Evolutionary conservation across 2,113 vertebrate genomes (phyloP), one percentile per base, ranked within the genome.

Genomic region (Ailuropoda melanoleuca): DNA sequence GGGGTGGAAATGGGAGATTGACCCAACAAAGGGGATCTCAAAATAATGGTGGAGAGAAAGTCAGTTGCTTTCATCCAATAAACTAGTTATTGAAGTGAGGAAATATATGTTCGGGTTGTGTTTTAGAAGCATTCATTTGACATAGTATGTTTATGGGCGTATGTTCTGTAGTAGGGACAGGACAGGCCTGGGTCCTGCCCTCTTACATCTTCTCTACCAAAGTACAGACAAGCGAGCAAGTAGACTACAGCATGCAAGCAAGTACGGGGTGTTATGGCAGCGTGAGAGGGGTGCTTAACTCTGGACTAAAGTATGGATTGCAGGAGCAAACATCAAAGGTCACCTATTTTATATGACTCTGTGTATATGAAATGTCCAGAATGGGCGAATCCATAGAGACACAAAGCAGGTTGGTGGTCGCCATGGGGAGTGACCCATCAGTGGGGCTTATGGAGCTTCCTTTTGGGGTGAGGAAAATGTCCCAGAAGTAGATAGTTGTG

Each of bases 121-220:
- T 86, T 96, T 93, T 60, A 81, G 29, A 80, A 85, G 21, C 26
- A 81, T 86, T 92, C 53, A 43, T 86, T 90, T n/a, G 78, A 14
- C 26, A 75, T 86, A 4, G 2, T 55, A n/a, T 68, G 9, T 60
- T 68, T 77, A 37, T 84, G 75, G 56, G 75, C 64, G 53, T 56
- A 11, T 46, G 46, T 92, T 78, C 87, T 66, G 53, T 15, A 48
- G 48, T 70, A 81, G 58, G 8, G 21, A 11, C 64, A 60, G 68
- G 68, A 43, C 14, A 66, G 89, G n/a, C 72, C 23, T 43, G 12
- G 70, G 56, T 5, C 55, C 62, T 72, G 9, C 48, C 6, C 31
- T 88, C 24, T 56, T 84, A 60, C 26, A 23, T 53, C 17, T 72
- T 60, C 48, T 81, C n/a, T 64, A 8, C 74, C 39, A 74, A 43